Percentiles rank a stretch among this genome's conserved stretches.
Evolutionary conservation across 1,140 invertebrate species (phyloP).

Genomic region (Pogonus chalceus): DNA sequence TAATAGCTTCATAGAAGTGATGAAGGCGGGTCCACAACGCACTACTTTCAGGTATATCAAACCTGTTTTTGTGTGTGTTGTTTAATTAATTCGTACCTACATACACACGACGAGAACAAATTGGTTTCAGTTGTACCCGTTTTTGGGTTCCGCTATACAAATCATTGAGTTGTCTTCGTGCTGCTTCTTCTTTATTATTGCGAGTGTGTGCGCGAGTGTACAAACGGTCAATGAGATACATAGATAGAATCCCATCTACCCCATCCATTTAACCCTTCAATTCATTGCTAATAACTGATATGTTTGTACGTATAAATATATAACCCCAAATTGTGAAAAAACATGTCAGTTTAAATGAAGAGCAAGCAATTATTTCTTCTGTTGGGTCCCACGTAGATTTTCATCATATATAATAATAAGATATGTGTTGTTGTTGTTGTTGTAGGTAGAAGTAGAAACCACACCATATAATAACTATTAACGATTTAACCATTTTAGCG

Average conservation of each 20-base stretch:
- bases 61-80: not conserved
- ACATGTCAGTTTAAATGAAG: too few relatives aligned
- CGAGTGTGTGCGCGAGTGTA: constrained; percentile 21
- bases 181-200: constrained; percentile 21
- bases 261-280: not conserved
- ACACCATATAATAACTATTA: constrained; percentile 1
- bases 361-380: not conserved
- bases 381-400: not conserved
- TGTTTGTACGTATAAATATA: too few relatives aligned
- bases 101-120: not conserved
- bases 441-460: not conserved
- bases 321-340: too few relatives aligned
- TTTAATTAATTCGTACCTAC: too few relatives aligned
- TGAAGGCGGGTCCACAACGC: not conserved
- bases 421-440: constrained; percentile 6
- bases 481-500: not conserved
- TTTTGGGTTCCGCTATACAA: not conserved
- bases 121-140: not conserved
- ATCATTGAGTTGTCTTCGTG: constrained; percentile 1
- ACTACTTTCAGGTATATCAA: not conserved
- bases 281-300: not conserved
- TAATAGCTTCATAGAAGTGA: constrained; percentile 5
- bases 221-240: constrained; percentile 5
- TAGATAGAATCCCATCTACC: constrained; percentile 1
- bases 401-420: not conserved